A percentile compares a stretch with the other conserved stretches of the same genome.
These are phyloP conservation scores for Andrena trimmerana DNA, from an alignment of 2,888 invertebrate species.

Conservation along the genomic window DNA sequence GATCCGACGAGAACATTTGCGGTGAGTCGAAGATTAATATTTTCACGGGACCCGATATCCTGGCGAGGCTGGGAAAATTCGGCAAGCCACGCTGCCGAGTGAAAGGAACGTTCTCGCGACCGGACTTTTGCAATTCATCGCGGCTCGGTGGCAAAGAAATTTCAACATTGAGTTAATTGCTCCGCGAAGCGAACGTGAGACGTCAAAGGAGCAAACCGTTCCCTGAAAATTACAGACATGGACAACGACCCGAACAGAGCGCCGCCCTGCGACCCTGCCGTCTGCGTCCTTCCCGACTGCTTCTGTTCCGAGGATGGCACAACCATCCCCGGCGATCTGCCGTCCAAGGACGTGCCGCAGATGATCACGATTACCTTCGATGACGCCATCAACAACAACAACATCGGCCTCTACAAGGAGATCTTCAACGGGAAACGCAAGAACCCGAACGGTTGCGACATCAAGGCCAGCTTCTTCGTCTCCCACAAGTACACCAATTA, in stretches of 20 bases:
- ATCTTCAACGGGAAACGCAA: conserved; percentile 95
- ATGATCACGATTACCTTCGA: conserved; percentile 98
- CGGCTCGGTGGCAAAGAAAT: not conserved
- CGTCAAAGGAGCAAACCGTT: not conserved
- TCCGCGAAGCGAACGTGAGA: not conserved
- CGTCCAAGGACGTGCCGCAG: conserved; percentile 94
- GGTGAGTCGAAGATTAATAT: conserved; percentile 87
- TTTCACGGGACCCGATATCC: not conserved
- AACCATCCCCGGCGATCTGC: conserved; percentile 93
- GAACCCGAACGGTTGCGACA: conserved; percentile 97
- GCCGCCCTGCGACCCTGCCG: conserved; percentile 94
- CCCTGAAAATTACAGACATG: conserved; percentile 88
- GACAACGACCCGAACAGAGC: conserved; percentile 97
- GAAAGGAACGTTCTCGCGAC: not conserved
- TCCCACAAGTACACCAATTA: conserved; percentile 98
- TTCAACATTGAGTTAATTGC: not conserved
- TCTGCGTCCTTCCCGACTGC: conserved; percentile 96
- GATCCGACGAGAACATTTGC: conserved; percentile 96
- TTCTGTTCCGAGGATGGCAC: conserved; percentile 98
- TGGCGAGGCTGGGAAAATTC: not conserved
- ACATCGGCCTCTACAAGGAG: conserved; percentile 96
- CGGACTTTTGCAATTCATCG: not conserved
- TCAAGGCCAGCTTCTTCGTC: conserved; percentile 96
- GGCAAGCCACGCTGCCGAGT: not conserved
- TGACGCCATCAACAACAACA: conserved; percentile 97